phyloP scores from a whole-genome alignment of 2,797 vertebrate species.

The Betta splendens region DNA sequence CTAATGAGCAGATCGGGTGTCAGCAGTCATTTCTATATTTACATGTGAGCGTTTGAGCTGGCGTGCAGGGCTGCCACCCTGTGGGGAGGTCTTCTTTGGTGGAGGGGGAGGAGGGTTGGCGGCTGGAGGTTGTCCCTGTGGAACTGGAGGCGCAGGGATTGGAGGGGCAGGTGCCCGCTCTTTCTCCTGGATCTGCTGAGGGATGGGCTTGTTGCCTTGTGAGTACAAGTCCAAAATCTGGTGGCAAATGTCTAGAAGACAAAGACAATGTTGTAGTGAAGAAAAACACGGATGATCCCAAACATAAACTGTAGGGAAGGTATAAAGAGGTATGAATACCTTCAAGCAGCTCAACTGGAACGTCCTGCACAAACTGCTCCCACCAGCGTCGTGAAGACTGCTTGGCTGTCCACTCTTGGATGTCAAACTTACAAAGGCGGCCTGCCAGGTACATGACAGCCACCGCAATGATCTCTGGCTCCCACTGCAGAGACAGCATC shows the following conservation, averaged over 20 bases:
- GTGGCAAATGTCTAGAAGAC: slow-evolving; percentile 91
- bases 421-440: slow-evolving; percentile 96
- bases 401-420: slow-evolving; percentile 97
- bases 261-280: not conserved
- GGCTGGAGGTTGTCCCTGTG: slow-evolving; percentile 60
- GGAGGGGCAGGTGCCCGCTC: slow-evolving; percentile 75
- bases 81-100: slow-evolving; percentile 92
- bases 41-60: slow-evolving; percentile 91
- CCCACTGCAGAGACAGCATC: slow-evolving; percentile 96
- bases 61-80: slow-evolving; percentile 91
- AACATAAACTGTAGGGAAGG: fast-evolving
- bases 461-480: slow-evolving; percentile 97
- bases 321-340: slow-evolving; percentile 71
- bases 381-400: slow-evolving; percentile 96
- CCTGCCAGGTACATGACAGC: slow-evolving; percentile 98
- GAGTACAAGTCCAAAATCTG: slow-evolving; percentile 98
- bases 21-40: slow-evolving; percentile 58
- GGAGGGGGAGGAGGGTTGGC: slow-evolving; percentile 79
- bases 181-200: slow-evolving; percentile 87
- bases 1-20: not conserved
- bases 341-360: slow-evolving; percentile 97
- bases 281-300: not conserved
- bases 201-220: slow-evolving; percentile 97
- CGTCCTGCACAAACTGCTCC: slow-evolving; percentile 98
- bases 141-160: slow-evolving; percentile 61